Evolutionary conservation across 2,888 invertebrate genomes (phyloP), one percentile per base, ranked within the genome.

Genomic region (Sericinus montela): DNA sequence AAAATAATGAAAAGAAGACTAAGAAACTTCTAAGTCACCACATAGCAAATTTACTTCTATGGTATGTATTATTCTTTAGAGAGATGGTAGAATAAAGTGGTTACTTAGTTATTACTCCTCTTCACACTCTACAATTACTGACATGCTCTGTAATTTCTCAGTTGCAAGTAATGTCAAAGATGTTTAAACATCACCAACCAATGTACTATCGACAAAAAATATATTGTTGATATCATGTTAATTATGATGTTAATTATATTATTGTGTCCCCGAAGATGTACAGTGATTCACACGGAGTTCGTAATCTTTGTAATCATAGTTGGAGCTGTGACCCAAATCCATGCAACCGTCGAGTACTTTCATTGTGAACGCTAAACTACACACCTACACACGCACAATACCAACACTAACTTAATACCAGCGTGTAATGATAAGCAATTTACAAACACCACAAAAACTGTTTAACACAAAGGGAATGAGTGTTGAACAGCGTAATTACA

Each of bases 291-390:
- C 85, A 83, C 80, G 77, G 67, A 64, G 63, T 65, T 77, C 71
- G 75, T 84, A 86, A 87, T 88, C 85, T 85, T 82, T 80, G 78
- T 83, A 85, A 88, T 87, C 86, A 86, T 83, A 86, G 81, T 84
- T 83, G 75, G 77, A 64, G 74, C 82, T 84, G 72, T 87, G 87
- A 88, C 87, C 87, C 75, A 87, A 87, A 86, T 88, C 83, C 80
- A 67, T 73, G 83, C 84, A 85, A 85, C 81, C 75, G 76, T 70
- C 78, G 73, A 77, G 82, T 86, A 85, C 87, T 86, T 86, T 87
- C 86, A 86, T 87, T 88, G 87, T 86, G 80, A 81, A 82, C 79
- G 79, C 77, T 78, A 71, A 75, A 79, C 71, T 72, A 66, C 71
- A 62, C 76, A 62, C 71, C 70, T 75, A 79, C 69, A 62, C 49